Evolutionary conservation across 2,888 invertebrate genomes (phyloP), one percentile per base, ranked within the genome.

Genomic region (Siphonodentalium dalli): DNA sequence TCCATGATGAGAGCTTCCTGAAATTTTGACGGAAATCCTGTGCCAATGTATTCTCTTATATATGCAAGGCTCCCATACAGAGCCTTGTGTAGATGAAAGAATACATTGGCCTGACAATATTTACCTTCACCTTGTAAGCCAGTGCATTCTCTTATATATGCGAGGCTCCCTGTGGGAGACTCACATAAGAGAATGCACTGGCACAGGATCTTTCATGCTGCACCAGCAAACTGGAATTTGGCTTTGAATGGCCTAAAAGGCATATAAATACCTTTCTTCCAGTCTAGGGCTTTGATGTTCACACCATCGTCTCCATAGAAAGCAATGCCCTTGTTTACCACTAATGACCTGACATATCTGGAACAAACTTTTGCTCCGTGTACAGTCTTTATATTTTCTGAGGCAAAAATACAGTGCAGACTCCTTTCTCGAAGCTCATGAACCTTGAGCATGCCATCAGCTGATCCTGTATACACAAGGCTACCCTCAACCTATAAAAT

Each of bases 251-350:
- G 24, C 15, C 28, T 26, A 11, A 41, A n/a, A n/a, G n/a, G n/a
- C n/a, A n/a, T n/a, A 48, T 9, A 13, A 20, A 37, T 53, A 77
- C 78, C 75, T 64, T 68, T 68, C 46, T 66, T 77, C 78, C 78
- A 77, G 28, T 72, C 63, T 15, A 78, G 46, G 15, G 66, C 63
- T 58, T 78, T 78, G 18, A 78, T 44, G 53, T 77, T 78, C 6
- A 68, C 63, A 1, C 74, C 74, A 52, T 77, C 78, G 58, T 78
- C 78, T 4, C 78, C 78, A 53, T 65, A 74, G 50, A 61, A 71
- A 7, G 75, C 39, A 1, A 48, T 45, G 7, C 69, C 58, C 40
- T 63, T 54, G 15, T 41, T 43, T 0, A 63, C 65, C 15, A 56
- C 54, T 18, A 78, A 49, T 38, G 68, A 60, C 34, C 70, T 53